phyloP scores from a whole-genome alignment of 1,140 invertebrate genomes.

The Ceratina japonica region DNA sequence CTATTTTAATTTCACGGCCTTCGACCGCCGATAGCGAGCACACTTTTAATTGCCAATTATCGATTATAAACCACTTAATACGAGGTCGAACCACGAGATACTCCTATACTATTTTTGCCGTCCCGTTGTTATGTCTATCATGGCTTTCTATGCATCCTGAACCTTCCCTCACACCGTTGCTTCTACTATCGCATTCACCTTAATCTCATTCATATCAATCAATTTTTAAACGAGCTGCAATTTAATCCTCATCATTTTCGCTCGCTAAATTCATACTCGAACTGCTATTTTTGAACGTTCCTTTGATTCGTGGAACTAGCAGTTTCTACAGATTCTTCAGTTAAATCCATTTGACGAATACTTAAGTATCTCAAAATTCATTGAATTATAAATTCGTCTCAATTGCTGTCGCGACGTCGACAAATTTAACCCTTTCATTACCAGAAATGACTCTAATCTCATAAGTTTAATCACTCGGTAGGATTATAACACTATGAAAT shows the following conservation, averaged over 20 bases:
- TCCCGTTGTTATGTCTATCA: slow-evolving; percentile 6
- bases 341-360: no score
- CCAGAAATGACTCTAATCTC: no score
- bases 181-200: background rate
- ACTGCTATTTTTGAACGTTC: background rate
- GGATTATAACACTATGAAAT: no score
- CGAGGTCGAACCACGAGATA: slow-evolving; percentile 18
- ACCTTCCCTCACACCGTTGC: background rate
- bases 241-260: no score
- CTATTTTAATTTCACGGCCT: slow-evolving; percentile 38
- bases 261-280: background rate
- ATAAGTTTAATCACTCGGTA: no score
- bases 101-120: slow-evolving; percentile 7
- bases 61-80: slow-evolving; percentile 50
- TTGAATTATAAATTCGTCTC: no score
- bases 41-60: slow-evolving; percentile 52
- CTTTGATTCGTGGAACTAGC: background rate
- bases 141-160: background rate
- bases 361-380: no score
- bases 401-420: no score
- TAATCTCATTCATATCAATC: background rate
- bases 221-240: background rate
- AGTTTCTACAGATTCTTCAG: background rate
- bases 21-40: slow-evolving; percentile 21
- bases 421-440: no score